A percentile compares a stretch with the other conserved stretches of the same genome.
These are phyloP conservation scores for Drosophila mauritiana DNA, from an alignment of 1,140 invertebrate genomes.

Conservation along the genomic window DNA sequence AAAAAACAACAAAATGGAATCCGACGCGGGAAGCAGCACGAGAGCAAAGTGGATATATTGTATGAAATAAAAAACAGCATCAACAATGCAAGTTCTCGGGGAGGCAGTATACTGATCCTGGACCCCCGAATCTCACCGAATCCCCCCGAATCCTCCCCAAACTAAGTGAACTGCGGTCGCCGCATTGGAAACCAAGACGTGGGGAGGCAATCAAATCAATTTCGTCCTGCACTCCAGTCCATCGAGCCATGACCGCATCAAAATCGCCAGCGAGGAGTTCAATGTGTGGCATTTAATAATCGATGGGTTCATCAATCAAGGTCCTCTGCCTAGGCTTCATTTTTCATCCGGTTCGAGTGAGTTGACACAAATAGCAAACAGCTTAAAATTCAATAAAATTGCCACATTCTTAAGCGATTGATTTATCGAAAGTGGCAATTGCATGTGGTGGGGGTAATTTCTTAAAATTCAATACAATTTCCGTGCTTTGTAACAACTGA, in stretches of 20 bases:
- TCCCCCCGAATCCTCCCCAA: too few species aligned
- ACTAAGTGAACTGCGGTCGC: neutral
- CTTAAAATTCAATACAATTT: slow-evolving; percentile 7
- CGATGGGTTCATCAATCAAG: slow-evolving; percentile 46
- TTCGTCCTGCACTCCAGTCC: slow-evolving; percentile 26
- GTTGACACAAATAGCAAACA: slow-evolving; percentile 24
- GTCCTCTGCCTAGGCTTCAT: slow-evolving; percentile 17
- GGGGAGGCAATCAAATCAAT: slow-evolving; percentile 36
- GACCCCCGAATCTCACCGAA: neutral
- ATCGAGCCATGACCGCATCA: slow-evolving; percentile 42
- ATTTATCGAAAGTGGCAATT: slow-evolving; percentile 6
- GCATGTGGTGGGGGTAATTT: neutral
- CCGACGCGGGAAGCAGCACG: neutral
- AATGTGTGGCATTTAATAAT: slow-evolving; percentile 36
- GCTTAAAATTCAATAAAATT: slow-evolving; percentile 36
- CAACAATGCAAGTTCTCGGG: slow-evolving; percentile 15
- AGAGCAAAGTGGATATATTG: slow-evolving; percentile 31
- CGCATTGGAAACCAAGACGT: slow-evolving; percentile 15
- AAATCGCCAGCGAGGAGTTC: slow-evolving; percentile 7
- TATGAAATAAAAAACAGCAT: slow-evolving; percentile 36
- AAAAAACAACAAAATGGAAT: neutral
- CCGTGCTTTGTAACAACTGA: neutral
- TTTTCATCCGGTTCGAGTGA: slow-evolving; percentile 28
- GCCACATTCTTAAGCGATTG: slow-evolving; percentile 15
- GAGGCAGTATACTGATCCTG: too few species aligned